Conservation (phyloP, 1,140 invertebrate genomes). For the Calycopis cecrops region DNA sequence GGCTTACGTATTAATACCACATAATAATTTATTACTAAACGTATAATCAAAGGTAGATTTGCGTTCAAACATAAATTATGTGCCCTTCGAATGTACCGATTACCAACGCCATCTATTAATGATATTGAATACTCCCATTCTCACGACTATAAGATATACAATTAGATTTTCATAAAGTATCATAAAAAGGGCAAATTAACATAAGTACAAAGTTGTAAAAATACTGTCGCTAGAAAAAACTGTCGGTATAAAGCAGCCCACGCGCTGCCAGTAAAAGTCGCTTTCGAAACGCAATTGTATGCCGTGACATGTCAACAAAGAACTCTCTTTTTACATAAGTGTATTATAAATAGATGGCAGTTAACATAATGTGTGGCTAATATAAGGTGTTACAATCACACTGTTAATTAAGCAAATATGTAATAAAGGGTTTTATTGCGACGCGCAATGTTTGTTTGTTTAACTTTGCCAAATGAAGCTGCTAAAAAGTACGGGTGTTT, state of each 20-base stretch:
- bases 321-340: conserved; percentile 27
- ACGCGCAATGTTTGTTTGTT: neutral
- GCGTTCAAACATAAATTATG: too few species aligned
- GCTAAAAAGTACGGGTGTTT: too few species aligned
- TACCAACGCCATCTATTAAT: too few species aligned
- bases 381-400: conserved; percentile 5
- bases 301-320: conserved; percentile 51
- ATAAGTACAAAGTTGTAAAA: conserved; percentile 41
- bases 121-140: neutral
- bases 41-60: too few species aligned
- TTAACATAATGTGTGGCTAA: conserved; percentile 4
- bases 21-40: too few species aligned
- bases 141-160: conserved; percentile 2
- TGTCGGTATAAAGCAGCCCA: conserved; percentile 44
- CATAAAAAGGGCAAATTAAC: conserved; percentile 27
- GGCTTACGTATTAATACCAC: too few species aligned
- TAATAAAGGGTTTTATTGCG: neutral
- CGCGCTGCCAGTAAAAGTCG: conserved; percentile 52
- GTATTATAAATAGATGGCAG: conserved; percentile 16
- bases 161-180: conserved; percentile 10
- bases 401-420: conserved; percentile 4
- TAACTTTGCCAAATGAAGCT: neutral
- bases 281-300: conserved; percentile 59
- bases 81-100: too few species aligned
- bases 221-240: conserved; percentile 39